A percentile compares a stretch with the other conserved stretches of the same genome.
Evolutionary conservation across 2,113 vertebrate genomes (phyloP).

Genomic region (Tyto alba): DNA sequence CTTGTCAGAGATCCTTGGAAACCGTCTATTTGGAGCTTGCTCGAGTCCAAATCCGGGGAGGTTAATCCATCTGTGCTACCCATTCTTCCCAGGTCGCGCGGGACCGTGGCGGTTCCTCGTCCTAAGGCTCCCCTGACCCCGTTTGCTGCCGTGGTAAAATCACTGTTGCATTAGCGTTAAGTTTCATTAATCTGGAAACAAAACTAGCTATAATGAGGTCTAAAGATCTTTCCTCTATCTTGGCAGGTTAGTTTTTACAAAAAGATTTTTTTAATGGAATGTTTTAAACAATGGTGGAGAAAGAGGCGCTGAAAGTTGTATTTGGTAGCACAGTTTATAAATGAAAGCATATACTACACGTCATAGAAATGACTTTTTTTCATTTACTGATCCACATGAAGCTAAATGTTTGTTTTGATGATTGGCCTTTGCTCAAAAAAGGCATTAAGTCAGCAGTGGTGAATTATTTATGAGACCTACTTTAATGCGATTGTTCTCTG

Average conservation of each 20-base stretch:
- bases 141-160: not conserved
- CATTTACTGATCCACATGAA: not conserved
- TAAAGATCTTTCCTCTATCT: not conserved
- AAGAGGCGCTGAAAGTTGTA: not conserved
- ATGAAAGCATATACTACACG: not conserved
- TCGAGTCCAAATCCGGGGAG: not conserved
- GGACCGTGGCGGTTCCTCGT: not conserved
- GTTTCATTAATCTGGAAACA: not conserved
- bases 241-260: not conserved
- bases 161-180: not conserved
- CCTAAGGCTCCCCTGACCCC: not conserved
- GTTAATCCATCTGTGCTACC: too few species aligned
- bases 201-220: not conserved
- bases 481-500: not conserved
- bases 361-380: not conserved
- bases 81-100: not conserved
- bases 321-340: not conserved
- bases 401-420: constrained; percentile 15
- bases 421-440: not conserved
- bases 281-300: not conserved
- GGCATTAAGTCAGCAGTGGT: not conserved
- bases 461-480: constrained; percentile 26
- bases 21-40: not conserved
- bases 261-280: not conserved
- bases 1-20: not conserved